Percentiles rank a stretch among this genome's conserved stretches.
phyloP scores from a whole-genome alignment of 2,113 vertebrate genomes.

The Cynocephalus volans region DNA sequence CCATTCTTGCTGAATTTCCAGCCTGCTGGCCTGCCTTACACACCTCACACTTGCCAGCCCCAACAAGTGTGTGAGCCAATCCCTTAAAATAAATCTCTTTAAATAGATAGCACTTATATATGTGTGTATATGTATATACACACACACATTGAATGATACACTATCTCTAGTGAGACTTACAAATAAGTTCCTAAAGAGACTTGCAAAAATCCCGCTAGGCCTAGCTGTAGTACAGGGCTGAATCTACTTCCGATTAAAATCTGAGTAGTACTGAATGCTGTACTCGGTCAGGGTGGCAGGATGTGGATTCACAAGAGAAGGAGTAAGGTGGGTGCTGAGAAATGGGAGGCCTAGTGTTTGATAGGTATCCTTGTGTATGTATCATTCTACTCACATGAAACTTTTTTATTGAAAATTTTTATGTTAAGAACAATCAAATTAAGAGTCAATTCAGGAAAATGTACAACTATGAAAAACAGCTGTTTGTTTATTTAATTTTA shows the following conservation, averaged over 20 bases:
- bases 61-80: no score
- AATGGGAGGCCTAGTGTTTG: not conserved
- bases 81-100: no score
- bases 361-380: not conserved
- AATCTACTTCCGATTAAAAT: not conserved
- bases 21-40: no score
- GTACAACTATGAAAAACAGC: not conserved
- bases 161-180: not conserved
- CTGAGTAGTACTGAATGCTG: not conserved
- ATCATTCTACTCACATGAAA: not conserved
- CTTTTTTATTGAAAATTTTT: not conserved
- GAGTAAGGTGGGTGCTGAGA: not conserved
- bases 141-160: not conserved
- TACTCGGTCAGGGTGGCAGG: not conserved
- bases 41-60: no score
- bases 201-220: slow-evolving; percentile 15
- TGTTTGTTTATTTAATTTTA: no score
- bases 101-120: no score
- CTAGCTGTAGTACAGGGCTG: not conserved
- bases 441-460: not conserved
- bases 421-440: not conserved
- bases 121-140: no score
- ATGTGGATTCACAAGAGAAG: not conserved
- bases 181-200: slow-evolving; percentile 13
- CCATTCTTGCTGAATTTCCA: no score